Conservation (phyloP, 2,797 vertebrate species). For the Fistularia tabacaria region DNA sequence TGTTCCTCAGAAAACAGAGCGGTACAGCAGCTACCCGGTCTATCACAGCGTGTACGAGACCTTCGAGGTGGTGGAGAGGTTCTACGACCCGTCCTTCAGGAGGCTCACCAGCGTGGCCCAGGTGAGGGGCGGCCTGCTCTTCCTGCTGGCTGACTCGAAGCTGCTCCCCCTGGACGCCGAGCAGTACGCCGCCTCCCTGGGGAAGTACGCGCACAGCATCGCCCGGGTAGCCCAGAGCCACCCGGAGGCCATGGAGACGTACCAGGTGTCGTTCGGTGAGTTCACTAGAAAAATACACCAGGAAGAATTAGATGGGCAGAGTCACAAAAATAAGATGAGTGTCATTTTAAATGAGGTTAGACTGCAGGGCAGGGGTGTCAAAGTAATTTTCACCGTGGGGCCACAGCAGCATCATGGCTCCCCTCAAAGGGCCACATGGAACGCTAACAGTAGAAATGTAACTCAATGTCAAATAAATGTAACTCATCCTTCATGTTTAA, state of each 20-base stretch:
- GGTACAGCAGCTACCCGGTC: slow-evolving; percentile 87
- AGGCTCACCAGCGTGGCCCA: slow-evolving; percentile 83
- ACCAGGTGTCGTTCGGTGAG: slow-evolving; percentile 85
- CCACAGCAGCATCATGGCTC: too few relatives aligned
- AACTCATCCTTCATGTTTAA: too few relatives aligned
- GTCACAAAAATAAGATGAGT: too few relatives aligned
- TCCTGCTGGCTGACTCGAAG: slow-evolving; percentile 79
- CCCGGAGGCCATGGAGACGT: slow-evolving; percentile 64
- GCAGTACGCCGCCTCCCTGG: slow-evolving; percentile 82
- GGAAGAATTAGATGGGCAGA: too few relatives aligned
- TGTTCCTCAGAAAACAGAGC: slow-evolving; percentile 75
- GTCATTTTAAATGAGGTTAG: too few relatives aligned
- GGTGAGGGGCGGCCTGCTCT: slow-evolving; percentile 85
- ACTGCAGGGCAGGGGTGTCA: too few relatives aligned
- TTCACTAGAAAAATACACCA: neutral
- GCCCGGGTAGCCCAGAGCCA: slow-evolving; percentile 75
- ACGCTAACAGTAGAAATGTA: too few relatives aligned
- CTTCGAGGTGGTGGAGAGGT: slow-evolving; percentile 87
- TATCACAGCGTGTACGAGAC: slow-evolving; percentile 97
- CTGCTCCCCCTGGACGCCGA: slow-evolving; percentile 84
- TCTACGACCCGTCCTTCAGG: slow-evolving; percentile 90
- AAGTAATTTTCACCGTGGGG: too few relatives aligned
- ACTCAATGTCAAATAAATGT: too few relatives aligned
- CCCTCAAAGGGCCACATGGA: too few relatives aligned
- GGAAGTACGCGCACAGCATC: slow-evolving; percentile 76